Evolutionary conservation across 92 coral and sea anemone genomes (phyloP).

Genomic region (Pocillopora grandis): DNA sequence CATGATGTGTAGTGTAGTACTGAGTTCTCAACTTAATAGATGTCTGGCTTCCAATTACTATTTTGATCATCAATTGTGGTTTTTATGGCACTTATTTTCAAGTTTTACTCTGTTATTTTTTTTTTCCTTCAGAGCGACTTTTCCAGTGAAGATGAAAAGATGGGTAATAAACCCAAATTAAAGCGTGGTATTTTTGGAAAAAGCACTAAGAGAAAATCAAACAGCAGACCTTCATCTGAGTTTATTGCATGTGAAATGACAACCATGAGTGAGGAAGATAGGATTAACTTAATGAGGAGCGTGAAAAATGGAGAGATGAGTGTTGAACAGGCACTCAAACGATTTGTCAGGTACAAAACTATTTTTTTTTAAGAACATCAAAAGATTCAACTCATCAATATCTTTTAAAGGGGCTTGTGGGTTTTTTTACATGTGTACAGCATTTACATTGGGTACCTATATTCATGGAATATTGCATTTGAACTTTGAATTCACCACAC

Average conservation of each 20-base stretch:
- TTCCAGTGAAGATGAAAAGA: slow-evolving; percentile 69
- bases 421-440: too few species aligned
- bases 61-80: too few species aligned
- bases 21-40: too few species aligned
- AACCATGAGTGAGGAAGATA: slow-evolving; percentile 79
- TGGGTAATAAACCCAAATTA: slow-evolving; percentile 55
- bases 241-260: slow-evolving; percentile 81
- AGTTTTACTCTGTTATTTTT: not conserved
- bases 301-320: slow-evolving; percentile 75
- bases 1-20: too few species aligned
- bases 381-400: too few species aligned
- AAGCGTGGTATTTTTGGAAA: slow-evolving; percentile 76
- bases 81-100: too few species aligned
- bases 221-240: slow-evolving; percentile 80
- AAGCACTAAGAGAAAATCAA: slow-evolving; percentile 80
- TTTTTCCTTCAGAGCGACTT: slow-evolving; percentile 42
- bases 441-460: too few species aligned
- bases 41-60: too few species aligned
- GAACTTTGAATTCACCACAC: too few species aligned
- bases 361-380: not conserved
- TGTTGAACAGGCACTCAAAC: slow-evolving; percentile 77
- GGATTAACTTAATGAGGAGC: slow-evolving; percentile 83
- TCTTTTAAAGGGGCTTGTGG: too few species aligned
- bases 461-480: too few species aligned
- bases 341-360: slow-evolving; percentile 60